Conservation (phyloP, 2,888 invertebrate genomes). For the Tiliacea aurago region DNA sequence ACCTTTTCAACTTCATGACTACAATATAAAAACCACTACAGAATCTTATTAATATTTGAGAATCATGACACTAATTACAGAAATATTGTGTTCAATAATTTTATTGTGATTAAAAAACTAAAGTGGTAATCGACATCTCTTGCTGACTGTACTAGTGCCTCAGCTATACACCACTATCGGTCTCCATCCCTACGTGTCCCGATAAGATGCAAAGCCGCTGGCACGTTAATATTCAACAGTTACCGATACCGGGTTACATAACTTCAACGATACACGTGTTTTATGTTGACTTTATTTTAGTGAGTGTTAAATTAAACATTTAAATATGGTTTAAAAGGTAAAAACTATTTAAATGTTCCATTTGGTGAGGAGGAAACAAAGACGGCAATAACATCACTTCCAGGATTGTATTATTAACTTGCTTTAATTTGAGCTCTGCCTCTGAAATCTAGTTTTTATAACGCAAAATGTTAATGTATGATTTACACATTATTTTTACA, state of each 20-base stretch:
- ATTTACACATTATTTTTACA: background rate
- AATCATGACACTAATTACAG: too few species aligned
- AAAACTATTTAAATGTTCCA: slow-evolving; percentile 11
- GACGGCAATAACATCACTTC: slow-evolving; percentile 1
- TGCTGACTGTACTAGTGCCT: background rate
- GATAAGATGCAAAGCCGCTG: slow-evolving; percentile 22
- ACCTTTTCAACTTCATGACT: too few species aligned
- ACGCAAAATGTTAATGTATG: background rate
- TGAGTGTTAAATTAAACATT: slow-evolving; percentile 10
- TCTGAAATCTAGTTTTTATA: background rate
- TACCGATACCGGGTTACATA: slow-evolving; percentile 5
- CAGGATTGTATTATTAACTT: background rate
- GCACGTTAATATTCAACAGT: slow-evolving; percentile 34
- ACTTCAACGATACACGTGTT: background rate
- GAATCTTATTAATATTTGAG: too few species aligned
- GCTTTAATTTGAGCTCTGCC: background rate
- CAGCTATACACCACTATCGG: background rate
- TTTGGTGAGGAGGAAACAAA: background rate
- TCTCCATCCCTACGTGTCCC: background rate
- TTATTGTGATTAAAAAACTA: background rate
- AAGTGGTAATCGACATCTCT: background rate
- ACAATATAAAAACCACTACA: too few species aligned
- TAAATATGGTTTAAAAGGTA: slow-evolving; percentile 15
- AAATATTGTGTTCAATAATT: background rate
- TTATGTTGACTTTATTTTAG: slow-evolving; percentile 14